Evolutionary conservation across 2,797 vertebrate genomes (phyloP), one percentile per base, ranked within the genome.

Genomic region (Galaxias olidus): DNA sequence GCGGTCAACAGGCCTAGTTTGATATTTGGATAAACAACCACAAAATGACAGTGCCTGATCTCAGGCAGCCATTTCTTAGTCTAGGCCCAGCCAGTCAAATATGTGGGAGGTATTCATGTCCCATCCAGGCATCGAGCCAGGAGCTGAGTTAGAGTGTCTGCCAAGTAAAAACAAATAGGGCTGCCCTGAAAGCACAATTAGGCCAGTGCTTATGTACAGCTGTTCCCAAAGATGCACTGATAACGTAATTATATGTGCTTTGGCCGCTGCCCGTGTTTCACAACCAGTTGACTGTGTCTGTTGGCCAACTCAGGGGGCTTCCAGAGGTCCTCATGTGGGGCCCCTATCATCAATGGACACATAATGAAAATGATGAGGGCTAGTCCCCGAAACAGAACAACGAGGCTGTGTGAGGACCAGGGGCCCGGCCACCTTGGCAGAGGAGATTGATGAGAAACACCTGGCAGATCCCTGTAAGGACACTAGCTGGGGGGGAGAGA

Each of bases 381-480:
- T 45, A 59, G 44, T 42, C 59, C 62, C 61, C 57, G 58, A 50
- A 20, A 58, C 50, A 61, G 61, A 65, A 48, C 63, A 77, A 68
- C 58, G 55, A 66, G 55, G 68, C 59, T 54, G 59, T 69, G 49
- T 59, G 52, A 73, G 61, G 50, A 47, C 62, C 53, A 7, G 4
- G 47, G 43, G 52, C 30, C 30, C 44, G 61, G 45, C 20, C 40
- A 15, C 9, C 17, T 42, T 55, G 61, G 17, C 65, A 59, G 54
- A 40, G 43, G 42, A 63, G 54, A 70, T 44, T 60, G 70, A 74
- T 73, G 64, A 59, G 61, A 45, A 44, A 48, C 64, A 60, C 64
- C 59, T 45, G 62, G 52, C 10, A 19, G 15, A 55, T 49, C 43
- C 12, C 60, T 19, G 50, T 49, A 43, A 49, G 44, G 43, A 55